phyloP scores from a whole-genome alignment of 92 coral and sea anemone species.

The Porites divaricata region DNA sequence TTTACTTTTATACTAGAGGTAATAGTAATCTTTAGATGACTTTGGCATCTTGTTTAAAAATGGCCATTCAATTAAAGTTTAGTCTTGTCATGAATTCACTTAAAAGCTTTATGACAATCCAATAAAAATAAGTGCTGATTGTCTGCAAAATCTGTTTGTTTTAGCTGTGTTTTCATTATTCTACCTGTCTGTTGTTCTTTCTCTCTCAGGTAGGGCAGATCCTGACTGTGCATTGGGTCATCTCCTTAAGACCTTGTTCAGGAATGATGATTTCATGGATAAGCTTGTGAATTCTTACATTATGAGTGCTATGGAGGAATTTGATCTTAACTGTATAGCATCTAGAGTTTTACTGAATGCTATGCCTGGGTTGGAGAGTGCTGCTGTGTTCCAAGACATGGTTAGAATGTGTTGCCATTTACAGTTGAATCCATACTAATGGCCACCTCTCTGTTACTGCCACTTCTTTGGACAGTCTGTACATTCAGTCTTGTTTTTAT shows the following conservation, averaged over 20 bases:
- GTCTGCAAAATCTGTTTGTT: too few relatives aligned
- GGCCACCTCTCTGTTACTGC: too few relatives aligned
- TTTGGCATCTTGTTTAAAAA: too few relatives aligned
- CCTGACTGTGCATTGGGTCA: slow-evolving; percentile 95
- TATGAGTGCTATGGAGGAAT: slow-evolving; percentile 88
- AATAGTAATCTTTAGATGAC: too few relatives aligned
- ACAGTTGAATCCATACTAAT: too few relatives aligned
- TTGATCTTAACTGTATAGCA: slow-evolving; percentile 86
- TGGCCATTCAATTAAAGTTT: too few relatives aligned
- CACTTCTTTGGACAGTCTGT: too few relatives aligned
- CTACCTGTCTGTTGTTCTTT: not conserved
- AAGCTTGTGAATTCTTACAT: slow-evolving; percentile 85
- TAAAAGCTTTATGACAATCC: too few relatives aligned
- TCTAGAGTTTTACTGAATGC: slow-evolving; percentile 84
- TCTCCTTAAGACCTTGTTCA: slow-evolving; percentile 82
- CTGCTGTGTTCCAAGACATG: slow-evolving; percentile 87
- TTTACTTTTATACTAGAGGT: too few relatives aligned
- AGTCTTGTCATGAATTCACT: too few relatives aligned
- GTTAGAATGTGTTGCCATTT: slow-evolving; percentile 23
- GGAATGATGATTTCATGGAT: slow-evolving; percentile 88
- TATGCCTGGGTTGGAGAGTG: slow-evolving; percentile 92
- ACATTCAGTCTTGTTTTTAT: too few relatives aligned
- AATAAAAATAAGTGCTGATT: too few relatives aligned
- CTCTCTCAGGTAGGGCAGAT: slow-evolving; percentile 77
- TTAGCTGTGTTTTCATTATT: not conserved